These are phyloP conservation scores for Potamilus streckersoni DNA, from an alignment of 1,140 invertebrate genomes.

Conservation along the genomic window DNA sequence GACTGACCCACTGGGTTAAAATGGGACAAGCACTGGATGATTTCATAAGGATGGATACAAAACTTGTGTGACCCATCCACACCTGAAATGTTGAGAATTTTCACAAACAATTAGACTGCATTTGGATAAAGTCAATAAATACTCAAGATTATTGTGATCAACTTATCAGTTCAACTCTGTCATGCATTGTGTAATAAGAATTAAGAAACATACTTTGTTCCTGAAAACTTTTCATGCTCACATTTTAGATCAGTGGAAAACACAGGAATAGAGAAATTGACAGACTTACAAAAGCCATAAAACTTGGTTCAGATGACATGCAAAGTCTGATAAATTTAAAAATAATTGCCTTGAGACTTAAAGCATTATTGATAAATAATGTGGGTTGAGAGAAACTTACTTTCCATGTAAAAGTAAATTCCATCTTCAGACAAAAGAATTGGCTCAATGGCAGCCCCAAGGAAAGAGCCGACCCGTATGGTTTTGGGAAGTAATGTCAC, in stretches of 20 bases:
- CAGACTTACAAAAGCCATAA: too few species aligned
- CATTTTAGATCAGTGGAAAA: neutral
- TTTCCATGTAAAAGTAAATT: conserved; percentile 44
- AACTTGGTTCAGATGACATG: too few species aligned
- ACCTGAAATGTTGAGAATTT: conserved; percentile 36
- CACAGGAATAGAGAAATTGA: neutral
- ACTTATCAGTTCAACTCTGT: neutral
- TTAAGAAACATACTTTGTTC: neutral
- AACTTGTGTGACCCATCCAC: conserved; percentile 45
- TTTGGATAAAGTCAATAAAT: neutral
- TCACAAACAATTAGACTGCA: neutral
- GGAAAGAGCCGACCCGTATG: conserved; percentile 51
- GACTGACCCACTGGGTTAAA: conserved; percentile 77
- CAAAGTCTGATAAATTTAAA: too few species aligned
- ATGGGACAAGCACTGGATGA: conserved; percentile 71
- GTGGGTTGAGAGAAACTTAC: conserved; percentile 35
- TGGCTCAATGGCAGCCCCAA: conserved; percentile 45
- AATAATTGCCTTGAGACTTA: neutral
- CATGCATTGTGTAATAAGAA: neutral
- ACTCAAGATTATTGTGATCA: neutral
- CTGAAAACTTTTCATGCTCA: neutral
- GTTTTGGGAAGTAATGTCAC: conserved; percentile 37
- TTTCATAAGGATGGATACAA: conserved; percentile 46
- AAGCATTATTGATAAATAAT: neutral
- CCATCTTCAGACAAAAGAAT: conserved; percentile 42